phyloP scores from a whole-genome alignment of 1,140 invertebrate species.

The Sesamia nonagrioides region DNA sequence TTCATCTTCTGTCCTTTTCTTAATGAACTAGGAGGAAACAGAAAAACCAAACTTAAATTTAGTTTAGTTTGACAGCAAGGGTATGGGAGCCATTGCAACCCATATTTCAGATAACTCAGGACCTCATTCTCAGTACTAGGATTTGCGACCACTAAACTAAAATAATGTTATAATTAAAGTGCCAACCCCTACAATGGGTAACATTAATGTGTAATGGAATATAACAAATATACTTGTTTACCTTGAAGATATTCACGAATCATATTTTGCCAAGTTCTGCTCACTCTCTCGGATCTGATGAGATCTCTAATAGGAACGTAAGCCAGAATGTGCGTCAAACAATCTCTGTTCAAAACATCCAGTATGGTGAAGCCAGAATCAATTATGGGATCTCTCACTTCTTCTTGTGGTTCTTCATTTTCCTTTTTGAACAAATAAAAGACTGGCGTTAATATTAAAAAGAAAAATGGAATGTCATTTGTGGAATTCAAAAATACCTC shows the following conservation, averaged over 20 bases:
- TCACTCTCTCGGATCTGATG: conserved; percentile 78
- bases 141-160: too few relatives aligned
- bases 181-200: too few relatives aligned
- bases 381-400: background rate
- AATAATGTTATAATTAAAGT: too few relatives aligned
- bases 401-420: background rate
- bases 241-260: conserved; percentile 75
- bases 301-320: conserved; percentile 77
- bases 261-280: conserved; percentile 77
- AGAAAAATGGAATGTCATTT: background rate
- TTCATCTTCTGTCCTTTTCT: too few relatives aligned
- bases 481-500: background rate
- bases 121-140: too few relatives aligned
- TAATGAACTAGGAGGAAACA: too few relatives aligned
- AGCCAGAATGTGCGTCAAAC: conserved; percentile 71
- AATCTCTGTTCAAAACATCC: conserved; percentile 80
- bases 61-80: too few relatives aligned
- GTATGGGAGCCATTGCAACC: too few relatives aligned
- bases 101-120: too few relatives aligned
- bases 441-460: background rate
- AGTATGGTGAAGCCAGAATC: conserved; percentile 58
- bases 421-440: background rate
- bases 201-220: background rate
- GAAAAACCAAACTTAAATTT: too few relatives aligned
- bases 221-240: conserved; percentile 55